Percentiles rank a stretch among this genome's conserved stretches.
These are phyloP conservation scores for Aotus griseimembra DNA, from an alignment of 2,797 vertebrate genomes.

Conservation along the genomic window DNA sequence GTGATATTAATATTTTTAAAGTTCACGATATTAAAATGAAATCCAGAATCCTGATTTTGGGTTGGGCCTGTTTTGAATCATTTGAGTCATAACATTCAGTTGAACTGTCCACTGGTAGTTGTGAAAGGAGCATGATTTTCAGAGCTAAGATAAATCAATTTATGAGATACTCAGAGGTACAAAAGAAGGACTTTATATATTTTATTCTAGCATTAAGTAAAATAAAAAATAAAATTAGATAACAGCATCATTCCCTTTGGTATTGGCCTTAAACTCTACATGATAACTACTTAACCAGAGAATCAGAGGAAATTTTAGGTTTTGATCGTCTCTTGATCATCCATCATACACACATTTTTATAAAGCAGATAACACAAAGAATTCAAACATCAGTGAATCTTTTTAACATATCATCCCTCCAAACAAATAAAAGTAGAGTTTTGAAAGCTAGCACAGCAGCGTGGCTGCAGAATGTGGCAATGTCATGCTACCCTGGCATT, in stretches of 20 bases:
- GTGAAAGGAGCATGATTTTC: neutral
- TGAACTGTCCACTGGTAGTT: neutral
- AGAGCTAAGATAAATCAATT: neutral
- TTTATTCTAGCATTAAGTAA: neutral
- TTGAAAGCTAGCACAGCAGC: neutral
- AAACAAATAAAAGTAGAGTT: neutral
- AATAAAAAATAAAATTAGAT: neutral
- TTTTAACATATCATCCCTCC: neutral
- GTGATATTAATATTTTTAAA: neutral
- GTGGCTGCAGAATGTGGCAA: neutral
- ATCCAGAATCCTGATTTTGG: neutral
- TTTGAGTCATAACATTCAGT: neutral
- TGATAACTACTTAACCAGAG: neutral
- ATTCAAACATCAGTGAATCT: neutral
- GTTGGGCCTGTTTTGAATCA: neutral
- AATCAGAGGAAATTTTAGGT: neutral
- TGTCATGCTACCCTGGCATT: neutral
- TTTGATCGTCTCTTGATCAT: neutral
- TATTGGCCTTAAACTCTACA: neutral
- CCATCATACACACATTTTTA: neutral
- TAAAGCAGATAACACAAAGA: constrained; percentile 1
- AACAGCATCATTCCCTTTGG: neutral
- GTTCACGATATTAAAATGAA: neutral
- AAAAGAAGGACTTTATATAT: neutral
- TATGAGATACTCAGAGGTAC: neutral